These are phyloP conservation scores for Harpagoxenus sublaevis DNA, from an alignment of 2,888 invertebrate genomes.

Conservation along the genomic window DNA sequence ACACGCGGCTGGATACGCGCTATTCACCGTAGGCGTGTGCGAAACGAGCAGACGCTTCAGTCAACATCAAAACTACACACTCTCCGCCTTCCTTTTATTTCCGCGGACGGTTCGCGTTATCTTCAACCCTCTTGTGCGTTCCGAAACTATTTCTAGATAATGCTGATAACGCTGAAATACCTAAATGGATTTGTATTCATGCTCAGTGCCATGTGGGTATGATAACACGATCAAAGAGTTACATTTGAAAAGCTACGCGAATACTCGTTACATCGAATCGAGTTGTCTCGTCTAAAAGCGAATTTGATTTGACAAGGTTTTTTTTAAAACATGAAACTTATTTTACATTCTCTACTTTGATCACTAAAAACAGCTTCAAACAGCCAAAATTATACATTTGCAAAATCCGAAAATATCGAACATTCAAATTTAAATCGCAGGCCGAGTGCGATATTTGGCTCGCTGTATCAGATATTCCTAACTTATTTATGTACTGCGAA, in stretches of 20 bases:
- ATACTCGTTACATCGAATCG: neutral
- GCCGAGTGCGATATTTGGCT: neutral
- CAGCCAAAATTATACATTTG: neutral
- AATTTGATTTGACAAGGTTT: neutral
- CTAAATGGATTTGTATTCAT: neutral
- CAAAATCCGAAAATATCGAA: neutral
- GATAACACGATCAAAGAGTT: neutral
- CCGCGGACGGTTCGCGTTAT: neutral
- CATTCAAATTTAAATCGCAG: neutral
- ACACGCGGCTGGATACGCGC: conserved; percentile 43
- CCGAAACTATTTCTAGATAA: conserved; percentile 7
- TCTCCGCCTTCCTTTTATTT: conserved; percentile 10
- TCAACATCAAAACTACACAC: conserved; percentile 7
- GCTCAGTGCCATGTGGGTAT: neutral
- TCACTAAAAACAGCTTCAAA: neutral
- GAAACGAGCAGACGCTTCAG: conserved; percentile 33
- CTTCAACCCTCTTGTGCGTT: neutral
- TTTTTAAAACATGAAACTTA: neutral
- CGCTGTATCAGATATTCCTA: neutral
- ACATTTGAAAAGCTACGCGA: neutral
- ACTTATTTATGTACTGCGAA: neutral
- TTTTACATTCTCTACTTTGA: neutral
- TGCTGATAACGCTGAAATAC: neutral
- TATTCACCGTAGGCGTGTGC: conserved; percentile 19
- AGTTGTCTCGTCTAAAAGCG: neutral